Evolutionary conservation across 1,140 invertebrate genomes (phyloP).

Genomic region (Apolygus lucorum): DNA sequence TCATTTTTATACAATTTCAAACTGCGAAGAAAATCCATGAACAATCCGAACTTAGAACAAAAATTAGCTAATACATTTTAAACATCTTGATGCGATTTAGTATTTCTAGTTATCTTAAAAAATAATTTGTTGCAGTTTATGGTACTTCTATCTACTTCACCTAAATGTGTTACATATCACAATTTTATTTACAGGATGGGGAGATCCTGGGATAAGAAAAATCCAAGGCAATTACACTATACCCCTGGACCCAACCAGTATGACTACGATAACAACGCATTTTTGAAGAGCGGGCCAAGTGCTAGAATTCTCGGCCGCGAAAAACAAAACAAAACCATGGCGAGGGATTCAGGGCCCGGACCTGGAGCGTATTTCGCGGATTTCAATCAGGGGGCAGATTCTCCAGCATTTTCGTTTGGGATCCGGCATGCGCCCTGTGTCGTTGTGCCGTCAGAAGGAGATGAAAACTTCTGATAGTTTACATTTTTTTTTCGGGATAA

Average conservation of each 20-base stretch:
- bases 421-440: background rate
- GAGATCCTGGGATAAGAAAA: constrained; percentile 5
- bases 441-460: background rate
- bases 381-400: background rate
- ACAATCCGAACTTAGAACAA: too few species aligned
- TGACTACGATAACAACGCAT: background rate
- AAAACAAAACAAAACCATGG: background rate
- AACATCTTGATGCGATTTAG: too few species aligned
- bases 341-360: background rate
- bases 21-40: too few species aligned
- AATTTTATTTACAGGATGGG: background rate
- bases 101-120: too few species aligned
- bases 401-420: background rate
- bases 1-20: too few species aligned
- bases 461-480: too few species aligned
- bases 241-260: constrained; percentile 4
- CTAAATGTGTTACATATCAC: too few species aligned
- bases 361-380: background rate
- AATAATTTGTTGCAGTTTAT: too few species aligned
- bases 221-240: background rate
- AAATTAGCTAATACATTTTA: too few species aligned
- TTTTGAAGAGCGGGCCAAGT: background rate
- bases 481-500: too few species aligned
- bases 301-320: background rate
- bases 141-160: too few species aligned